Base-by-base conservation (phyloP, 2,888 invertebrate genomes). In the Lottia scabra region DNA sequence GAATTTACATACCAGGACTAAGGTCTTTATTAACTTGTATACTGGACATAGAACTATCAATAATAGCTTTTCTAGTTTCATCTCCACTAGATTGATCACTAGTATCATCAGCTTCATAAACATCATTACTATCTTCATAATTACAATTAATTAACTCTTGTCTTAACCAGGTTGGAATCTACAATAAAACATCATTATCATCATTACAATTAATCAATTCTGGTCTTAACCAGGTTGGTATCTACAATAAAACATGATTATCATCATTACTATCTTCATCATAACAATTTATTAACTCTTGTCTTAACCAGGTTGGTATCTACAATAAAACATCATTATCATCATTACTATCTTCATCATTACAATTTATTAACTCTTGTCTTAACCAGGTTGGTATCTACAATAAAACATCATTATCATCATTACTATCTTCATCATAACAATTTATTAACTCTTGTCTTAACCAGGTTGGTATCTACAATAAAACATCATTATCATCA, bases 121-220 rank as follows among this genome's bases (percentile, higher is more conserved):
- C 56, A 38, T 38, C 38, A 72, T 84, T 84, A 10, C 84, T 83
- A 75, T 85, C 83, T 73, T 78, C 76, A 44, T 78, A 81, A 70
- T 83, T 80, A 68, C 75, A 77, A 19, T 76, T 75, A 5, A 72
- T 72, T 26, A 88, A 77, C 73, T 88, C 88, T 27, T 87, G 76
- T 44, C 78, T 81, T 27, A 88, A 75, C 88, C 89, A 89, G 4
- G 82, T 76, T n/a, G 88, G 88, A 19, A 88, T 80, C 86, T 87
- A 72, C 3, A 38, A 5, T 38, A 8, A 4, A 38, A 38, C 38
- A 38, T 10, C 38, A 38, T 38, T 38, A 38, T 38, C 38, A 38
- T 38, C 38, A 38, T 38, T 38, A 38, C 8, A 38, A 38, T 38
- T 38, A 10, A 38, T 38, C 10, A 38, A 38, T 38, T 88, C 88